These are phyloP conservation scores for Pangasianodon gigas DNA, from an alignment of 2,113 vertebrate genomes.

Conservation along the genomic window DNA sequence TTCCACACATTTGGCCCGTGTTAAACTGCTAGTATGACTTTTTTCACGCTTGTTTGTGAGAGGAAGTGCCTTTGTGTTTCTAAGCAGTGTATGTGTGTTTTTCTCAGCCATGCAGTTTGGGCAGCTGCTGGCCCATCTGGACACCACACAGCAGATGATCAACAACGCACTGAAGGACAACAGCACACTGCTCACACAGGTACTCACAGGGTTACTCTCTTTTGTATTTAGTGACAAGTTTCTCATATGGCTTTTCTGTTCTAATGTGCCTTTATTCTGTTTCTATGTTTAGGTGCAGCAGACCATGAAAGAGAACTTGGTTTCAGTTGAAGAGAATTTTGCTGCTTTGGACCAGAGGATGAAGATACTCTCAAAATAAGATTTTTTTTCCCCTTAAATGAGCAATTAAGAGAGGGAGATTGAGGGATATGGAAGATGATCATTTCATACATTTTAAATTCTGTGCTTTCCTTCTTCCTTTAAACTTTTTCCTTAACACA, in stretches of 20 bases:
- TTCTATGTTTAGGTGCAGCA: constrained; percentile 79
- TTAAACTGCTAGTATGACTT: neutral
- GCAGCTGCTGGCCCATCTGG: constrained; percentile 88
- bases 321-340: constrained; percentile 85
- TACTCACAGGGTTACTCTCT: constrained; percentile 48
- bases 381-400: neutral
- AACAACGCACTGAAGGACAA: constrained; percentile 88
- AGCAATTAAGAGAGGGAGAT: constrained; percentile 45
- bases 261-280: neutral
- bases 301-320: constrained; percentile 88
- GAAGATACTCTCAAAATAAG: constrained; percentile 85
- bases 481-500: constrained; percentile 55
- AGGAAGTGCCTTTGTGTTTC: neutral
- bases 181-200: constrained; percentile 81
- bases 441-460: constrained; percentile 37
- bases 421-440: constrained; percentile 13
- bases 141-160: constrained; percentile 92
- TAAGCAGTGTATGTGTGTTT: neutral
- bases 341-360: constrained; percentile 81
- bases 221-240: neutral
- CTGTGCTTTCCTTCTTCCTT: constrained; percentile 55
- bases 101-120: constrained; percentile 87
- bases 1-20: neutral
- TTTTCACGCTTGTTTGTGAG: neutral
- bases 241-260: neutral